phyloP scores from a whole-genome alignment of 2,113 vertebrate genomes.

The Syngnathus typhle region DNA sequence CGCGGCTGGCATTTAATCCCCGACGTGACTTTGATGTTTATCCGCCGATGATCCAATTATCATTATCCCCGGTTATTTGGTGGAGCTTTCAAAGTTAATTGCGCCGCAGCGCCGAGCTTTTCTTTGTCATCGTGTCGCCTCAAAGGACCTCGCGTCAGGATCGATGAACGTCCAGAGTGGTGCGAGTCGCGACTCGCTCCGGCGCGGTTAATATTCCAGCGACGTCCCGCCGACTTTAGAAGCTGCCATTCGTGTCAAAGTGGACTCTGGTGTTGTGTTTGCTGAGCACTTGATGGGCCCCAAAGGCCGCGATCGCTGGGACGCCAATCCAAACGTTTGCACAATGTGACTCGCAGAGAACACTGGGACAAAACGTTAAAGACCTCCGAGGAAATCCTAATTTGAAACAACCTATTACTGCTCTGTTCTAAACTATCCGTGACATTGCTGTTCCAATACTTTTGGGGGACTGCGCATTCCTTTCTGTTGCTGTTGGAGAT shows the following conservation, averaged over 20 bases:
- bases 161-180: conserved; percentile 11
- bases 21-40: conserved; percentile 20
- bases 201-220: conserved; percentile 37
- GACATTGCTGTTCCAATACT: background rate
- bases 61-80: conserved; percentile 1
- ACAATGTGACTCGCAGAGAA: no score
- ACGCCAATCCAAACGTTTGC: no score
- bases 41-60: conserved; percentile 7
- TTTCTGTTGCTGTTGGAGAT: background rate
- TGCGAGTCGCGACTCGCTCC: background rate
- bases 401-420: no score
- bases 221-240: background rate
- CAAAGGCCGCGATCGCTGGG: no score
- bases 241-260: background rate
- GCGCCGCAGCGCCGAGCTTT: conserved; percentile 5
- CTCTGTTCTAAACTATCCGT: no score
- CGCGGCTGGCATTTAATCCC: conserved; percentile 6
- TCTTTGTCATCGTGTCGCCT: conserved; percentile 14
- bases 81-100: conserved; percentile 20
- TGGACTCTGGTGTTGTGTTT: background rate
- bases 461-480: background rate
- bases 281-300: no score
- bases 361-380: no score
- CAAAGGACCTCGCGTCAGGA: conserved; percentile 9
- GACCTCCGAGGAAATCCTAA: no score